Conservation (phyloP, 2,888 invertebrate species). For the Plagodis pulveraria region DNA sequence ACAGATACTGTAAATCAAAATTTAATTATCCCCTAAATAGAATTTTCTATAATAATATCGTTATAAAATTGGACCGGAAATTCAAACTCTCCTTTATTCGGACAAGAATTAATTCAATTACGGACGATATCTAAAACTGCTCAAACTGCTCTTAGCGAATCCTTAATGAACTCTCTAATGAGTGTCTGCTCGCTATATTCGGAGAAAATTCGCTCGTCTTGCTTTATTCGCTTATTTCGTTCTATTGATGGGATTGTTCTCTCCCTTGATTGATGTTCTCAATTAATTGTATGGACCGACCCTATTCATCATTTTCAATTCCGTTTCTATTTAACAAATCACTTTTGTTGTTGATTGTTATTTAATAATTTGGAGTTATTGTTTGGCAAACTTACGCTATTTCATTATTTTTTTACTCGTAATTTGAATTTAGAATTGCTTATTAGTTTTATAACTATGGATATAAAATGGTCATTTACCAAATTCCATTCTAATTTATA, state of each 20-base stretch:
- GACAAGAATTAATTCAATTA: constrained; percentile 26
- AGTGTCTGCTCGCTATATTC: constrained; percentile 5
- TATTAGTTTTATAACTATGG: too few relatives aligned
- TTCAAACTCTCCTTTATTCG: constrained; percentile 7
- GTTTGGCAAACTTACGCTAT: not conserved
- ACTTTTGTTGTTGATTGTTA: constrained; percentile 23
- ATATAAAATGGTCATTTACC: too few relatives aligned
- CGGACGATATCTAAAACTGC: constrained; percentile 20
- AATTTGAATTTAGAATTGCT: too few relatives aligned
- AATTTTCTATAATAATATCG: not conserved
- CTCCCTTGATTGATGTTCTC: constrained; percentile 8
- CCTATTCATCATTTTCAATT: constrained; percentile 17
- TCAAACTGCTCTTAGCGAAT: constrained; percentile 22
- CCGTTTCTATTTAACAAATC: constrained; percentile 20
- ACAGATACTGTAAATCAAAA: not conserved
- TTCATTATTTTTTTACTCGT: not conserved
- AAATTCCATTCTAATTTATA: too few relatives aligned
- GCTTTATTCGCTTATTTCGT: not conserved
- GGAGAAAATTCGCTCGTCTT: not conserved
- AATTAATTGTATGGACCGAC: constrained; percentile 11
- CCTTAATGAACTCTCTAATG: constrained; percentile 26
- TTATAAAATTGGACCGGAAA: constrained; percentile 3
- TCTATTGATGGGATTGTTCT: constrained; percentile 6
- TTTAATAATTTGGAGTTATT: not conserved
- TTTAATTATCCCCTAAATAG: not conserved